A percentile compares a stretch with the other conserved stretches of the same genome.
These are phyloP conservation scores for Deilephila porcellus DNA, from an alignment of 2,888 invertebrate species.

Conservation along the genomic window DNA sequence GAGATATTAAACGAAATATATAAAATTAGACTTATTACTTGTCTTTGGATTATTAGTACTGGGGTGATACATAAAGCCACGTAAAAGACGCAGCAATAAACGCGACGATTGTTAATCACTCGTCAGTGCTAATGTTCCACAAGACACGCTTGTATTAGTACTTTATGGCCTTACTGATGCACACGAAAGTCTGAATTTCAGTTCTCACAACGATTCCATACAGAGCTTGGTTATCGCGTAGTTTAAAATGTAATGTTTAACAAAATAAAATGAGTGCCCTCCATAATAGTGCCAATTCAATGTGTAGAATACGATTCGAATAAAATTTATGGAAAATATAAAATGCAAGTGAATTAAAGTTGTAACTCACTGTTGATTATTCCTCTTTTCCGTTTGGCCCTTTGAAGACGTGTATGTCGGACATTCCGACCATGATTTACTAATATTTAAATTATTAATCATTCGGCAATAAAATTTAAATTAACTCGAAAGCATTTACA, in stretches of 20 bases:
- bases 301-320: conserved; percentile 49
- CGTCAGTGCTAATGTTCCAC: conserved; percentile 4
- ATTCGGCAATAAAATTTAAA: not conserved
- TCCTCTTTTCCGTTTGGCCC: conserved; percentile 16
- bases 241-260: conserved; percentile 21
- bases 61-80: not conserved
- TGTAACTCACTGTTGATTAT: conserved; percentile 29
- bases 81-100: not conserved
- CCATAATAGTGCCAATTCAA: conserved; percentile 78
- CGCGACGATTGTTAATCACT: not conserved
- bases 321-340: conserved; percentile 42
- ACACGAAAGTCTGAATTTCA: conserved; percentile 26
- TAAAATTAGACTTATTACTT: conserved; percentile 22
- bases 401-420: not conserved
- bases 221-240: conserved; percentile 30
- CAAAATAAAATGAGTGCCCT: conserved; percentile 64
- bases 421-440: not conserved
- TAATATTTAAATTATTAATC: not conserved
- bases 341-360: conserved; percentile 40
- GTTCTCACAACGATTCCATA: conserved; percentile 28
- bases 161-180: conserved; percentile 26
- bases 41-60: conserved; percentile 10
- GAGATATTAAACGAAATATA: conserved; percentile 26
- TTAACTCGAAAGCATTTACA: not conserved
- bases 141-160: conserved; percentile 26